Percentiles rank a stretch among this genome's conserved stretches.
phyloP scores from a whole-genome alignment of 2,797 vertebrate genomes.

The Syngnathus acus region DNA sequence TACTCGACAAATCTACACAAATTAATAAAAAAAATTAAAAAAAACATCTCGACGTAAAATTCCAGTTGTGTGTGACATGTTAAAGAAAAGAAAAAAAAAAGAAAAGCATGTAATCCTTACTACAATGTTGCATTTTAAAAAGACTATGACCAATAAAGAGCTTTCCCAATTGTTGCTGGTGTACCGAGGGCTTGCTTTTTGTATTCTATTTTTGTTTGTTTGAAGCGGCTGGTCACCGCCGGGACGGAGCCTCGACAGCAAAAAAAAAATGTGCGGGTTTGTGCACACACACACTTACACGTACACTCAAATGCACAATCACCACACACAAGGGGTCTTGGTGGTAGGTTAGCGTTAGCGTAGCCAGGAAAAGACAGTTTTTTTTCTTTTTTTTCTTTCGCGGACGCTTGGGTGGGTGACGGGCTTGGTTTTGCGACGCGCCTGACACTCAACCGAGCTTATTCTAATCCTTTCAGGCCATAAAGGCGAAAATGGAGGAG shows the following conservation, averaged over 20 bases:
- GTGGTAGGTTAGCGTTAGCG: slow-evolving; percentile 71
- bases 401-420: slow-evolving; percentile 35
- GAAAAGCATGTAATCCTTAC: slow-evolving; percentile 96
- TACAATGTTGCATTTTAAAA: slow-evolving; percentile 97
- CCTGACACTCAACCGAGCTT: slow-evolving; percentile 95
- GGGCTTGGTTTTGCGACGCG: slow-evolving; percentile 60
- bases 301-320: slow-evolving; percentile 20
- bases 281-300: slow-evolving; percentile 40
- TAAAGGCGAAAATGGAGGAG: slow-evolving; percentile 99
- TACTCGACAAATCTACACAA: slow-evolving; percentile 66
- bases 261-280: slow-evolving; percentile 45
- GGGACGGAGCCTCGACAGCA: slow-evolving; percentile 43
- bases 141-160: slow-evolving; percentile 98
- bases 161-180: slow-evolving; percentile 97
- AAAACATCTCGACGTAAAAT: slow-evolving; percentile 61
- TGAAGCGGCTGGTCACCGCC: slow-evolving; percentile 63
- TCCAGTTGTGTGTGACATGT: slow-evolving; percentile 93
- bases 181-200: slow-evolving; percentile 90
- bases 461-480: slow-evolving; percentile 96
- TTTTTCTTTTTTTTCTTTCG: slow-evolving; percentile 42
- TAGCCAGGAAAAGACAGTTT: slow-evolving; percentile 69
- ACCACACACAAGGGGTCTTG: slow-evolving; percentile 44
- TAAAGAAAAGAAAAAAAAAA: neutral
- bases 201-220: slow-evolving; percentile 38
- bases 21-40: neutral